These are phyloP conservation scores for Anoplopoma fimbria DNA, from an alignment of 2,113 vertebrate genomes.

Conservation along the genomic window DNA sequence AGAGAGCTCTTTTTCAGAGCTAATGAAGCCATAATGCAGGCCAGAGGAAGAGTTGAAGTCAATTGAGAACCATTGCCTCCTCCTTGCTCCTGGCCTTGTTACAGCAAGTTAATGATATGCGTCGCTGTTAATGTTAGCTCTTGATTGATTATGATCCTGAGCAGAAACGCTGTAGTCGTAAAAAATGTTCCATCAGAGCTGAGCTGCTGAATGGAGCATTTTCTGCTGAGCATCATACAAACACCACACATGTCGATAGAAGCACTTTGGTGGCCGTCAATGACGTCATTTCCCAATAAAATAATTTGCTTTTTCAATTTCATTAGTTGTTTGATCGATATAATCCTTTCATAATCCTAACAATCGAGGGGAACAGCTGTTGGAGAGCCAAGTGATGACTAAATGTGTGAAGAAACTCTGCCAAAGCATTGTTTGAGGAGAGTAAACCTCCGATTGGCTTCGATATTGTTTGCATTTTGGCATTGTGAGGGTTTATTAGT, in stretches of 20 bases:
- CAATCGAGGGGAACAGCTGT: background rate
- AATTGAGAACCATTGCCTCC: slow-evolving; percentile 13
- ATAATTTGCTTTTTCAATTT: background rate
- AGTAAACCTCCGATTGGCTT: slow-evolving; percentile 36
- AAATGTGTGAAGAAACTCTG: slow-evolving; percentile 21
- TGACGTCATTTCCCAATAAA: background rate
- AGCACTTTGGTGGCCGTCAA: background rate
- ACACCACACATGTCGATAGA: background rate
- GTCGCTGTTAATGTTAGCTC: background rate
- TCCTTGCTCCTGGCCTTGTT: slow-evolving; percentile 21
- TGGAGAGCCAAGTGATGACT: background rate
- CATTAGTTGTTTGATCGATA: background rate
- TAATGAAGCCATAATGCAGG: slow-evolving; percentile 21
- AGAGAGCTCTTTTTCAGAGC: slow-evolving; percentile 10
- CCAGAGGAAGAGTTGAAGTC: background rate
- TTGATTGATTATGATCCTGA: background rate
- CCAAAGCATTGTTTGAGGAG: slow-evolving; percentile 34
- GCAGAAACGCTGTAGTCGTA: background rate
- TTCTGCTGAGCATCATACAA: background rate
- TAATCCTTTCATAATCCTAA: background rate
- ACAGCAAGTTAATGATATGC: background rate
- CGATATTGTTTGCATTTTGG: slow-evolving; percentile 39
- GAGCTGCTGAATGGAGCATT: background rate
- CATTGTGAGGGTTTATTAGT: slow-evolving; percentile 31
- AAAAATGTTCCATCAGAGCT: background rate